Conservation (phyloP, 2,888 invertebrate genomes). For the Serripes groenlandicus region DNA sequence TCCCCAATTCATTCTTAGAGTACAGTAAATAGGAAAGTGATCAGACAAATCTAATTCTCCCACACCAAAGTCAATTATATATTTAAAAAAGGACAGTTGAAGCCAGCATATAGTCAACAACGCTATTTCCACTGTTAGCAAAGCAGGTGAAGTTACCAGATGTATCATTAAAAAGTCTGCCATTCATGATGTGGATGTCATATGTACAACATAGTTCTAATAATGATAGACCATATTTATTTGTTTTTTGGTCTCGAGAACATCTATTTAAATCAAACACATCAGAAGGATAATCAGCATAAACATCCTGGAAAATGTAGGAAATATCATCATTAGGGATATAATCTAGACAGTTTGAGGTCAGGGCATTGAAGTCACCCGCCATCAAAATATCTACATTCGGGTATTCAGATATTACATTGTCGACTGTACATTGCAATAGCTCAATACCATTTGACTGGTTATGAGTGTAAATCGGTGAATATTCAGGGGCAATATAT, state of each 20-base stretch:
- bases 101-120: constrained; percentile 16
- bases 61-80: constrained; percentile 14
- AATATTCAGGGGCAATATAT: constrained; percentile 19
- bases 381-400: constrained; percentile 13
- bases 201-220: constrained; percentile 26
- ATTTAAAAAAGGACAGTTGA: neutral
- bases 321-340: constrained; percentile 23
- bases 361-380: constrained; percentile 42
- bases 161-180: constrained; percentile 10
- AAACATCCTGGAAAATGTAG: constrained; percentile 1
- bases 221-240: constrained; percentile 27
- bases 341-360: constrained; percentile 35
- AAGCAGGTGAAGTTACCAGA: constrained; percentile 18
- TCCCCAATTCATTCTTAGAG: no score
- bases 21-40: constrained; percentile 12
- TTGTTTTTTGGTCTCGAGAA: constrained; percentile 24
- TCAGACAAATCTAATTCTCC: constrained; percentile 1
- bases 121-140: constrained; percentile 6
- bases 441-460: constrained; percentile 14
- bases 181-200: constrained; percentile 31
- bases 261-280: constrained; percentile 13
- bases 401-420: constrained; percentile 9
- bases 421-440: neutral
- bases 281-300: constrained; percentile 5
- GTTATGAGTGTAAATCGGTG: constrained; percentile 7